A percentile compares a stretch with the other conserved stretches of the same genome.
phyloP scores from a whole-genome alignment of 2,113 vertebrate genomes.

The Anser cygnoides region DNA sequence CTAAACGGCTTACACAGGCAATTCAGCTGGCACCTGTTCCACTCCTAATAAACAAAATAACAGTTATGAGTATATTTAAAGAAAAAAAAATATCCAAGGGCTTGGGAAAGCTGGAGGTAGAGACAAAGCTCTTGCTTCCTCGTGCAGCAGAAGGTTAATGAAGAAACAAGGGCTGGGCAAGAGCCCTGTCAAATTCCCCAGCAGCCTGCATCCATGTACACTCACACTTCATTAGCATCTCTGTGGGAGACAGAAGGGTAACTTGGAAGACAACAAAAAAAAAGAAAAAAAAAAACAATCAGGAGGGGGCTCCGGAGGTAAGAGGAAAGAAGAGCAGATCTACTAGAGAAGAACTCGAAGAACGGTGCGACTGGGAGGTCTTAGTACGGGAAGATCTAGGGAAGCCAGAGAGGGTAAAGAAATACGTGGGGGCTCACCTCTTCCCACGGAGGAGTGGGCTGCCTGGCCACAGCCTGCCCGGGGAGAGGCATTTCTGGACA shows the following conservation, averaged over 20 bases:
- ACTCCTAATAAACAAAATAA: slow-evolving; percentile 23
- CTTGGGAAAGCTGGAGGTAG: neutral
- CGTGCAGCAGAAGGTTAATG: slow-evolving; percentile 51
- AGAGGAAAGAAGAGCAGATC: neutral
- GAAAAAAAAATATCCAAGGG: neutral
- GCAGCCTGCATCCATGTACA: slow-evolving; percentile 18
- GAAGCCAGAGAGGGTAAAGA: neutral
- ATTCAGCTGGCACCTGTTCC: neutral
- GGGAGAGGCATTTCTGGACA: neutral
- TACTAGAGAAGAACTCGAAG: neutral
- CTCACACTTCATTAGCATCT: slow-evolving; percentile 63
- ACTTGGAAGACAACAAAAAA: neutral
- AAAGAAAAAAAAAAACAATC: neutral
- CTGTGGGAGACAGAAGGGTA: neutral
- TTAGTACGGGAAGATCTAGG: neutral
- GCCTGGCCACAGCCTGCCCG: neutral
- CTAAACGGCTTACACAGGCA: neutral
- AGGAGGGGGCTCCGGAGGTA: neutral
- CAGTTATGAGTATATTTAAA: slow-evolving; percentile 34
- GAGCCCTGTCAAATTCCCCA: slow-evolving; percentile 51
- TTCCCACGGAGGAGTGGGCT: neutral
- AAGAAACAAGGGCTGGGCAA: slow-evolving; percentile 50
- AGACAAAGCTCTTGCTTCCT: neutral
- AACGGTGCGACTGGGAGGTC: neutral
- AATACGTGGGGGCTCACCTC: neutral